Evolutionary conservation across 1,140 invertebrate genomes (phyloP).

Genomic region (Hycleus phaleratus): DNA sequence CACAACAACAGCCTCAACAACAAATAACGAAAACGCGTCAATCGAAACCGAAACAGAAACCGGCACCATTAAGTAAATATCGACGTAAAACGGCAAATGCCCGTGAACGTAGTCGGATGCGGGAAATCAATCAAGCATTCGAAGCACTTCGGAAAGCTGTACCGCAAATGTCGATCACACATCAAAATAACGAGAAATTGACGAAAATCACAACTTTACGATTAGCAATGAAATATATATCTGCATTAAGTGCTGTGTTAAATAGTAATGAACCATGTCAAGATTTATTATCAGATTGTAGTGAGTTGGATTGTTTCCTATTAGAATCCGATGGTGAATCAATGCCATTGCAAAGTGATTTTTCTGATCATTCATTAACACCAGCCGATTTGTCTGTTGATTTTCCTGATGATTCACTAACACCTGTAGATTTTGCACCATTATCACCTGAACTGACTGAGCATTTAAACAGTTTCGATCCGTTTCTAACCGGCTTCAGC

Average conservation of each 20-base stretch:
- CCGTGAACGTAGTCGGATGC: slow-evolving; percentile 74
- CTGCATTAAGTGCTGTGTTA: slow-evolving; percentile 48
- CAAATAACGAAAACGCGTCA: neutral
- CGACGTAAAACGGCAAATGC: slow-evolving; percentile 83
- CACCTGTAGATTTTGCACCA: slow-evolving; percentile 30
- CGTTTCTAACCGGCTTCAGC: slow-evolving; percentile 34
- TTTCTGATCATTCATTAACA: slow-evolving; percentile 36
- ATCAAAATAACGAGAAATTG: slow-evolving; percentile 59
- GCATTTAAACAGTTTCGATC: slow-evolving; percentile 32
- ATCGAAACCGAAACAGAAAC: slow-evolving; percentile 55
- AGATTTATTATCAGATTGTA: slow-evolving; percentile 33
- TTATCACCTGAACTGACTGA: slow-evolving; percentile 32
- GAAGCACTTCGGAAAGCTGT: slow-evolving; percentile 68
- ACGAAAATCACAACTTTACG: slow-evolving; percentile 85
- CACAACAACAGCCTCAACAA: neutral
- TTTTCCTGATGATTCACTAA: slow-evolving; percentile 32
- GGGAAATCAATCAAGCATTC: slow-evolving; percentile 83
- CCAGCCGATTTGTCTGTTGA: slow-evolving; percentile 34
- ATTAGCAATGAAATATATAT: slow-evolving; percentile 81
- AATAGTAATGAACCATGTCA: slow-evolving; percentile 17
- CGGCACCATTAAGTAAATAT: slow-evolving; percentile 83
- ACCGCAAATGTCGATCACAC: slow-evolving; percentile 49
- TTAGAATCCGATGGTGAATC: slow-evolving; percentile 39
- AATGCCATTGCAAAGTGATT: slow-evolving; percentile 33
- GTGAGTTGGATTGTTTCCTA: slow-evolving; percentile 36